Evolutionary conservation across 1,140 invertebrate genomes (phyloP).

Genomic region (Euura saliciscinereae): DNA sequence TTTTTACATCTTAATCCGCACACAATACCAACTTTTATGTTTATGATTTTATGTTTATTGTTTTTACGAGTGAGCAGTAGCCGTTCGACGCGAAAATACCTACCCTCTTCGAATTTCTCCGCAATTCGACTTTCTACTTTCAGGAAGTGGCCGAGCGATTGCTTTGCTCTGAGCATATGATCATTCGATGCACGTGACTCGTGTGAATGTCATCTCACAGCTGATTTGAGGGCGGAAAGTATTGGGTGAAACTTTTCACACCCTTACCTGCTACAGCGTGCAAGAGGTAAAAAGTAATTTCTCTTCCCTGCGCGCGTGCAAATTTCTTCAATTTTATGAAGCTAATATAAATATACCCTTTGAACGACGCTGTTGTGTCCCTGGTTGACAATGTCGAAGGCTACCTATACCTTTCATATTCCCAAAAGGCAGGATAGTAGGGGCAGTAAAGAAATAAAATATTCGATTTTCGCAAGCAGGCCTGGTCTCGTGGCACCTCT

Average conservation of each 20-base stretch:
- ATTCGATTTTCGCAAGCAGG: background rate
- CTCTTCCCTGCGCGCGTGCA: background rate
- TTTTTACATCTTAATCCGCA: slow-evolving; percentile 35
- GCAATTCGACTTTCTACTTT: background rate
- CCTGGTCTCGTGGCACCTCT: slow-evolving; percentile 1
- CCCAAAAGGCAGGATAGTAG: background rate
- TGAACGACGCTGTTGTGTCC: background rate
- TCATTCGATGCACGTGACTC: too few relatives aligned
- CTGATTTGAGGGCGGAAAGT: too few relatives aligned
- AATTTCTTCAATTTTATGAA: background rate
- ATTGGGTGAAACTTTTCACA: too few relatives aligned
- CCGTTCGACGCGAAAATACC: slow-evolving; percentile 12
- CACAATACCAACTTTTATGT: slow-evolving; percentile 31
- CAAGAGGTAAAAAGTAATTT: too few relatives aligned
- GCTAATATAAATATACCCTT: slow-evolving; percentile 1
- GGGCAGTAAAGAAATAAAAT: slow-evolving; percentile 9
- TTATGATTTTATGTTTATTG: slow-evolving; percentile 46
- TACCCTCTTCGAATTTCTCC: background rate
- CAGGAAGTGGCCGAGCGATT: too few relatives aligned
- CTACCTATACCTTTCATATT: too few relatives aligned
- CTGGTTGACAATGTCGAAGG: too few relatives aligned
- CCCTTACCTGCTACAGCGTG: too few relatives aligned
- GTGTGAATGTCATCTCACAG: too few relatives aligned
- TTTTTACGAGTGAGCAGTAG: slow-evolving; percentile 39
- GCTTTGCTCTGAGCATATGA: too few relatives aligned